Evolutionary conservation across 2,888 invertebrate species (phyloP).

Genomic region (Eulithis testata): DNA sequence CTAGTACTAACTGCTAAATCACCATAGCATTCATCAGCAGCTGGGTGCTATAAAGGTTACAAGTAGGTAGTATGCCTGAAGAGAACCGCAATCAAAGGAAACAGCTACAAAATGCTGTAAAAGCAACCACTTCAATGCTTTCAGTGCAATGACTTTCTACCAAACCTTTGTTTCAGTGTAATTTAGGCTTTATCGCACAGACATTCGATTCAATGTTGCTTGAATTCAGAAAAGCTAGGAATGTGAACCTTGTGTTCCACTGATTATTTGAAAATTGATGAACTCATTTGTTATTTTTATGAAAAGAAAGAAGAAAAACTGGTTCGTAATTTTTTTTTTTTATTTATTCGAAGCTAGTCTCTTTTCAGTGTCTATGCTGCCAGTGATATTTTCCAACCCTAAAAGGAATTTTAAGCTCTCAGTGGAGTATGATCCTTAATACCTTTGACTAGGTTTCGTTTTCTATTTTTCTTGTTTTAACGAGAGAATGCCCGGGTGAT

Average conservation of each 20-base stretch:
- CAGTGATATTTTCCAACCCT: conserved; percentile 7
- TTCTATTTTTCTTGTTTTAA: conserved; percentile 9
- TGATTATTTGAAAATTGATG: no score
- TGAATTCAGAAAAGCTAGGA: neutral
- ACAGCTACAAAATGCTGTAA: conserved; percentile 56
- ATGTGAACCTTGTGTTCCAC: neutral
- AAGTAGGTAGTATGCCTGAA: no score
- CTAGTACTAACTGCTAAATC: no score
- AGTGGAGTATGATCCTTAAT: conserved; percentile 28
- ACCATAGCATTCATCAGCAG: no score
- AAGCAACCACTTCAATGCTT: conserved; percentile 10
- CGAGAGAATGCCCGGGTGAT: conserved; percentile 17
- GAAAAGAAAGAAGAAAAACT: neutral
- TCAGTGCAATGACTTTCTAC: neutral
- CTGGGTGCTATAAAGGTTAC: conserved; percentile 37
- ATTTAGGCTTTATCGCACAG: neutral
- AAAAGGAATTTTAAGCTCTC: neutral
- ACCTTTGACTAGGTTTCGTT: conserved; percentile 24
- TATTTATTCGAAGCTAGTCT: neutral
- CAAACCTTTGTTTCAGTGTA: neutral
- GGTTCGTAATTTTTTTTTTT: neutral
- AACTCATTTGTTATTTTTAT: neutral
- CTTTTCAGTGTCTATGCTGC: conserved; percentile 4
- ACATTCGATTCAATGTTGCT: neutral
- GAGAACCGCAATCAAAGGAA: conserved; percentile 55